Base-by-base conservation (phyloP, 35 echinoderm and acorn worm species). In the Apostichopus parvimensis region DNA sequence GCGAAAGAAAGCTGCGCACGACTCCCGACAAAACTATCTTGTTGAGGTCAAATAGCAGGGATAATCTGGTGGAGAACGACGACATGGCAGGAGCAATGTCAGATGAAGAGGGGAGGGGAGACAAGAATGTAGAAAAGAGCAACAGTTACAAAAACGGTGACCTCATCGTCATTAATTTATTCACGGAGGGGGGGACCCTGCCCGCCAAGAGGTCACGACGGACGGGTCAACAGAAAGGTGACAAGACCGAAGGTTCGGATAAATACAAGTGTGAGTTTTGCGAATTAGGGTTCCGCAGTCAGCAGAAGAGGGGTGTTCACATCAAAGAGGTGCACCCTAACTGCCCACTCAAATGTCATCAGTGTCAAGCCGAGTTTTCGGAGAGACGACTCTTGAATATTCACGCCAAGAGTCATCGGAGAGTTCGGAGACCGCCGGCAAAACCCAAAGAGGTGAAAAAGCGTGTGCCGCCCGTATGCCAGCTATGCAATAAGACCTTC, bases 111-210 rank as follows among this genome's bases (percentile, higher is more conserved):
- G 11, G 6, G 11, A 18, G n/a, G n/a, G 81, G 21, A n/a, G 12
- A 56, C 3, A 84, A 84, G 58, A 52, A 23, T 23, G 14, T 8
- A 17, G 64, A 53, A 75, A 65, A 72, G 64, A 45, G 64, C 4
- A 54, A 88, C 24, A 72, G 17, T 53, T 88, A 88, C 25, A 88
- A 88, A 54, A 88, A 58, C 57, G 89, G 89, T 9, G 89, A 91
- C 54, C 89, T 91, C 52, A 91, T 91, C 13, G 89, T 91, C 73
- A 91, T 91, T 12, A 91, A 91, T 34, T 52, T 91, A 22, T 61
- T 91, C 89, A 91, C 89, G 25, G 89, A 91, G 66, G 89, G 89
- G 24, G 62, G 57, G 45, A 54, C 13, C n/a, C 57, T 59, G 53
- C 14, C 76, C 13, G 55, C 55, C 12, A 91, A 79, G 71, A 91